Conservation (phyloP, 2,888 invertebrate genomes). For the Machimus atricapillus region DNA sequence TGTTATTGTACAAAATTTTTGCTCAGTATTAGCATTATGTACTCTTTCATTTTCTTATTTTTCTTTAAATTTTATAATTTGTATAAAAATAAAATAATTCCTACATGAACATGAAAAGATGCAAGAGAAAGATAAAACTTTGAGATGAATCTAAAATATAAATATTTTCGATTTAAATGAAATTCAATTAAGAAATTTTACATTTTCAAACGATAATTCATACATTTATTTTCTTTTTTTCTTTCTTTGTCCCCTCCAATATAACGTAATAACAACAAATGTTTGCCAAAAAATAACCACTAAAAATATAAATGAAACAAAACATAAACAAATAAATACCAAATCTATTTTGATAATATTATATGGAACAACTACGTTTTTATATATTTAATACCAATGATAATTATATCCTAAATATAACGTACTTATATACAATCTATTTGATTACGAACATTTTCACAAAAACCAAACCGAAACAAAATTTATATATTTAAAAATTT, state of each 20-base stretch:
- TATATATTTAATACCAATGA: constrained; percentile 26
- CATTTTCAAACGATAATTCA: constrained; percentile 7
- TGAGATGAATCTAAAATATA: background rate
- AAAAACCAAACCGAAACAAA: constrained; percentile 43
- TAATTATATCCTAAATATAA: constrained; percentile 10
- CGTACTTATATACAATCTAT: constrained; percentile 30
- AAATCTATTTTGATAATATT: constrained; percentile 37
- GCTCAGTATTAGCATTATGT: constrained; percentile 10
- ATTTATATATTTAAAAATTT: background rate
- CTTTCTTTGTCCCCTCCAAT: constrained; percentile 27
- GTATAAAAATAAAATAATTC: constrained; percentile 35
- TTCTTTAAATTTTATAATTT: constrained; percentile 35
- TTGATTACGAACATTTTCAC: constrained; percentile 21
- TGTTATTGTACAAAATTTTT: constrained; percentile 31
- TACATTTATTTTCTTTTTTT: constrained; percentile 37
- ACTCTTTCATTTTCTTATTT: constrained; percentile 38
- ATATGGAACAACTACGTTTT: constrained; percentile 33
- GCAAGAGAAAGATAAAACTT: constrained; percentile 13
- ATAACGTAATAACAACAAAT: constrained; percentile 31
- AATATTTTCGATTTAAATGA: background rate
- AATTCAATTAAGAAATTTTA: constrained; percentile 6
- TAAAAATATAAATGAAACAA: constrained; percentile 14
- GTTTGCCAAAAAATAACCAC: constrained; percentile 35
- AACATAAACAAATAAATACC: constrained; percentile 25
- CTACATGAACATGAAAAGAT: constrained; percentile 42